A percentile compares a stretch with the other conserved stretches of the same genome.
phyloP scores from a whole-genome alignment of 2,888 invertebrate genomes.

The Papilio demoleus region DNA sequence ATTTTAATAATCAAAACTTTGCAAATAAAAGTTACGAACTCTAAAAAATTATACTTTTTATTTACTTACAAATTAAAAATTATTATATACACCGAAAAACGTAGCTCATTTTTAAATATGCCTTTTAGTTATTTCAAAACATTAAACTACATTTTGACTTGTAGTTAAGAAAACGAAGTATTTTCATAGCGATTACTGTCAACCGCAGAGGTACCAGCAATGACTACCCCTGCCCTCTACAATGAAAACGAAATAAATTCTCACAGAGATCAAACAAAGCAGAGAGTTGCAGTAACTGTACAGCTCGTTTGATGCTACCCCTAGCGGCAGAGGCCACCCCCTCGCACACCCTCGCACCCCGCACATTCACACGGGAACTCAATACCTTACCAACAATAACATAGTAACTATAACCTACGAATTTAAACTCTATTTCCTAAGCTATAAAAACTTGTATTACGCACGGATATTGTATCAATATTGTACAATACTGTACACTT shows the following conservation, averaged over 20 bases:
- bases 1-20: too few relatives aligned
- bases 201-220: conserved; percentile 15
- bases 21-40: too few relatives aligned
- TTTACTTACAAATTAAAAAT: too few relatives aligned
- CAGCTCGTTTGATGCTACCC: conserved; percentile 42
- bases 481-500: conserved; percentile 37
- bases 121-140: too few relatives aligned
- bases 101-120: too few relatives aligned
- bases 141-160: too few relatives aligned
- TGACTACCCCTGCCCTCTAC: neutral
- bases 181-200: neutral
- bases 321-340: conserved; percentile 22
- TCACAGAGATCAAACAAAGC: conserved; percentile 38
- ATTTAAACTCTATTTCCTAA: neutral
- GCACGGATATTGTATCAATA: conserved; percentile 1
- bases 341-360: conserved; percentile 48
- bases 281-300: conserved; percentile 30
- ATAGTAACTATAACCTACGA: neutral
- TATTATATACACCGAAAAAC: too few relatives aligned
- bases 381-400: conserved; percentile 11
- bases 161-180: neutral
- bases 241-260: conserved; percentile 24
- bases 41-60: too few relatives aligned
- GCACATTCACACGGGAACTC: conserved; percentile 71
- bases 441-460: neutral